Evolutionary conservation across 2,888 invertebrate genomes (phyloP), one percentile per base, ranked within the genome.

Genomic region (Pedicia rivosa): DNA sequence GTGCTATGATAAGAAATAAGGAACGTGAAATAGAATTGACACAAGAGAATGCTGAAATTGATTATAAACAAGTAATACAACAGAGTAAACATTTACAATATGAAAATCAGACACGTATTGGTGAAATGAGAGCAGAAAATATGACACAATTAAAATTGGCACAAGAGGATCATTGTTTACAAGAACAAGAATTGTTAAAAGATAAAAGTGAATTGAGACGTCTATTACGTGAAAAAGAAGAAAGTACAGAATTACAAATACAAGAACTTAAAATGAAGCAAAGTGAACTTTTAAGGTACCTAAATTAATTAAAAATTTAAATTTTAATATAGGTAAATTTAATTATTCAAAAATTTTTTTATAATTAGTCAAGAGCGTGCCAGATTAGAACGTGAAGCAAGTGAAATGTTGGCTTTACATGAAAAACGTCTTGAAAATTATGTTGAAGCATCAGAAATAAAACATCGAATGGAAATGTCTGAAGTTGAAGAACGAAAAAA

Each of bases 401-500:
- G 69, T 45, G 78, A 80, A 48, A 63, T 80, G 50, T 77, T 45
- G 10, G 45, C 47, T 1, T 42, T 59, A 39, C 54, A 62, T 36
- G 59, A 59, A 37, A 74, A 78, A 49, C 81, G 83, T 53, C 71
- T 88, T 45, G 62, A 68, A 31, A 70, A 70, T 39, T 70, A 83
- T 36, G 74, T 80, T 48, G 64, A 74, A 25, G 81, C 87, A 43
- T 56, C 83, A 30, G 72, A 73, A 6, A 67, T 79, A 0, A 77
- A 77, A 48, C 78, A 80, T 49, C 72, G 75, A 48, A 78, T 80
- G 59, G 91, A 92, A 63, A 72, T 88, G 53, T 72, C 80, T 35
- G 87, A 92, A 62, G 77, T 90, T 7, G 90, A 91, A 54, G 90
- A 91, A 52, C 69, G 88, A 28, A 94, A 94, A 62, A 90, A 90